These are phyloP conservation scores for Batillaria attramentaria DNA, from an alignment of 1,140 invertebrate species.

Conservation along the genomic window DNA sequence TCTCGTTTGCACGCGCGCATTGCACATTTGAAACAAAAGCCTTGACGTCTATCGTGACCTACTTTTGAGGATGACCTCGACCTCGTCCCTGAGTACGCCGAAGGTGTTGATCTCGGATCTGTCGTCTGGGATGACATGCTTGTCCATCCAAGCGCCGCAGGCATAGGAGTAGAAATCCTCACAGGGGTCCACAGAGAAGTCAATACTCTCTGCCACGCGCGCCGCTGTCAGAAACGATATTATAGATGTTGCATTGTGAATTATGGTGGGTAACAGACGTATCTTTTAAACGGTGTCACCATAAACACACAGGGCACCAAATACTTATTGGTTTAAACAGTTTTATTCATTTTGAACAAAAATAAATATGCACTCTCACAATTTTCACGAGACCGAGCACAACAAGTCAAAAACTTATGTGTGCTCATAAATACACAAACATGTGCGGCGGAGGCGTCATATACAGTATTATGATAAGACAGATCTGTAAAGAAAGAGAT, in stretches of 20 bases:
- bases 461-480: no score
- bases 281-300: not conserved
- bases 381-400: not conserved
- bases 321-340: not conserved
- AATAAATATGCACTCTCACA: not conserved
- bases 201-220: constrained; percentile 63
- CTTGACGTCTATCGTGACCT: constrained; percentile 31
- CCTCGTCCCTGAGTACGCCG: constrained; percentile 54
- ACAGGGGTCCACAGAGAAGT: constrained; percentile 83
- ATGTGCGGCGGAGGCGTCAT: no score
- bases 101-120: constrained; percentile 50
- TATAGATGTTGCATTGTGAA: not conserved
- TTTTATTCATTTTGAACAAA: not conserved
- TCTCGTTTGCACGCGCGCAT: not conserved
- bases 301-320: no score
- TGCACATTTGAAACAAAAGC: not conserved
- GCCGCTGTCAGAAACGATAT: constrained; percentile 78
- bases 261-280: not conserved
- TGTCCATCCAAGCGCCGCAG: constrained; percentile 76
- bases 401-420: not conserved
- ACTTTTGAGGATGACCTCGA: constrained; percentile 60
- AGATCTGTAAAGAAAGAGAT: no score
- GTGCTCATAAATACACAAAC: no score
- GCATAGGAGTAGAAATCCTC: constrained; percentile 95
- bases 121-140: constrained; percentile 59